Percentiles rank a stretch among this genome's conserved stretches.
These are phyloP conservation scores for Theropithecus gelada DNA, from an alignment of 2,113 vertebrate species.

Conservation along the genomic window DNA sequence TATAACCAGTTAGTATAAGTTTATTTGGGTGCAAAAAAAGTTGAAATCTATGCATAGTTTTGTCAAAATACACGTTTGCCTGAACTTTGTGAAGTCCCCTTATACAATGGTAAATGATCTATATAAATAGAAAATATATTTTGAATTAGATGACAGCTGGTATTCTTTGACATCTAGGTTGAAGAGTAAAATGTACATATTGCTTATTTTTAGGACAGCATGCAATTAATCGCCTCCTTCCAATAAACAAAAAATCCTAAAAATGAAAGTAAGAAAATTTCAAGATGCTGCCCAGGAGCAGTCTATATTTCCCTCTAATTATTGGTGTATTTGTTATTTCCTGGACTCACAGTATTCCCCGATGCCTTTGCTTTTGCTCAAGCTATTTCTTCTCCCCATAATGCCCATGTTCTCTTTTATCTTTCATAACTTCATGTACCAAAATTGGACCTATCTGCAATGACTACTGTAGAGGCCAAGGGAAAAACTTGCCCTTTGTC, in stretches of 20 bases:
- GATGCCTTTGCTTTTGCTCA: not conserved
- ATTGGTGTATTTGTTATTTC: not conserved
- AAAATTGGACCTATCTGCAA: not conserved
- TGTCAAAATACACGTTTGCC: not conserved
- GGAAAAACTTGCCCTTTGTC: not conserved
- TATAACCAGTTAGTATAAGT: not conserved
- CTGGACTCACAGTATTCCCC: not conserved
- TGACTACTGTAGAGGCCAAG: not conserved
- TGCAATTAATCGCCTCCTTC: not conserved
- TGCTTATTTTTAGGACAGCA: not conserved
- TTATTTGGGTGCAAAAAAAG: not conserved
- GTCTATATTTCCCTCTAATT: not conserved
- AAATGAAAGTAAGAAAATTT: not conserved
- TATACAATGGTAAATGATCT: not conserved
- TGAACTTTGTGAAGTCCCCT: not conserved
- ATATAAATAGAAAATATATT: not conserved
- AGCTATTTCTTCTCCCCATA: not conserved
- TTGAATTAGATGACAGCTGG: not conserved
- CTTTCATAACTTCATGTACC: not conserved
- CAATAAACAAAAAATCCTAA: not conserved
- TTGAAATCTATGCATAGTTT: not conserved
- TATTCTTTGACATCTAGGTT: not conserved
- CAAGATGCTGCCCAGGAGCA: not conserved
- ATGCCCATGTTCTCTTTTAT: not conserved
- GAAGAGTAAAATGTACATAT: not conserved